phyloP scores from a whole-genome alignment of 2,797 vertebrate genomes.

The Hirundo rustica region DNA sequence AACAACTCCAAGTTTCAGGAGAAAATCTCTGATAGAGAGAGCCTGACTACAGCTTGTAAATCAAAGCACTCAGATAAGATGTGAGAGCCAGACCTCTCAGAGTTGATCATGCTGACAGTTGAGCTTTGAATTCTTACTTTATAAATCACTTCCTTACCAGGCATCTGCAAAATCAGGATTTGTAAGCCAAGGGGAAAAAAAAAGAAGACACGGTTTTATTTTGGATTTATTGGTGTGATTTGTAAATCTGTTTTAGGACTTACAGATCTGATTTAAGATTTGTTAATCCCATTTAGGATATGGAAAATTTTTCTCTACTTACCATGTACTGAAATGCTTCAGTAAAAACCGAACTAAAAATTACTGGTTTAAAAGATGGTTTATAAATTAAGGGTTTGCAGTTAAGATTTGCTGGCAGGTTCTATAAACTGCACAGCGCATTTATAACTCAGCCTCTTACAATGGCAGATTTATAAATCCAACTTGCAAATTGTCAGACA shows the following conservation, averaged over 20 bases:
- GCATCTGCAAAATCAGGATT: constrained; percentile 65
- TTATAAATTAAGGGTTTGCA: constrained; percentile 67
- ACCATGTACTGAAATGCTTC: constrained; percentile 54
- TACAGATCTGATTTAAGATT: constrained; percentile 71
- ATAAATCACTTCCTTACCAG: constrained; percentile 70
- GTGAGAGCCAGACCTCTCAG: constrained; percentile 37
- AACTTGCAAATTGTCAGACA: constrained; percentile 69
- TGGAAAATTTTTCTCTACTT: constrained; percentile 66
- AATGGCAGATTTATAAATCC: constrained; percentile 71
- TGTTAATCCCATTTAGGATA: constrained; percentile 64
- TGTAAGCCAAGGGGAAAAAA: constrained; percentile 46
- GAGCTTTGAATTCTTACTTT: constrained; percentile 61
- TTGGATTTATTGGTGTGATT: constrained; percentile 64
- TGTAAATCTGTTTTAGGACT: constrained; percentile 68
- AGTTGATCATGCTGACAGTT: constrained; percentile 43
- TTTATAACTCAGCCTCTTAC: constrained; percentile 65
- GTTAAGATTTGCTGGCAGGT: constrained; percentile 63
- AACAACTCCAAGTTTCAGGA: constrained; percentile 43
- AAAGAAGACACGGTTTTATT: constrained; percentile 23
- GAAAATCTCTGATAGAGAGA: constrained; percentile 27
- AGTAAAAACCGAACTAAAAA: constrained; percentile 35
- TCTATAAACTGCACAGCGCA: constrained; percentile 65
- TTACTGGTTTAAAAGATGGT: constrained; percentile 50
- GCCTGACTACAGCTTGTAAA: constrained; percentile 63
- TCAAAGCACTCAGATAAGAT: constrained; percentile 48